Conservation (phyloP, 2,888 invertebrate genomes). For the Brachypterus glaber region DNA sequence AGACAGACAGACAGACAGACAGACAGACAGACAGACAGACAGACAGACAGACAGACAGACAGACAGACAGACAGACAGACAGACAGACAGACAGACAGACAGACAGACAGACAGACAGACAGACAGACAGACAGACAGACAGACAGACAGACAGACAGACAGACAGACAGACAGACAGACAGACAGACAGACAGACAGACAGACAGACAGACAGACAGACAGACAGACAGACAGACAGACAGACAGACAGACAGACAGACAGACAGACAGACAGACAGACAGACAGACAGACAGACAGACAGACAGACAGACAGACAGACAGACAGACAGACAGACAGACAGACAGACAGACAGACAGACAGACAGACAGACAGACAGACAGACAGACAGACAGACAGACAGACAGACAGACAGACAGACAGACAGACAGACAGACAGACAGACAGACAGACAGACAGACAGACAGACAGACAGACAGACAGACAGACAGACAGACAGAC, state of each 20-base stretch:
- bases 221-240: slow-evolving; percentile 4
- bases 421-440: slow-evolving; percentile 6
- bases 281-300: slow-evolving; percentile 6
- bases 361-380: slow-evolving; percentile 6
- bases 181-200: slow-evolving; percentile 2
- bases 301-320: slow-evolving; percentile 6
- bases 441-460: slow-evolving; percentile 6
- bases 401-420: slow-evolving; percentile 6
- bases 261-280: slow-evolving; percentile 6
- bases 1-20: slow-evolving; percentile 11
- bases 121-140: slow-evolving; percentile 2
- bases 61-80: slow-evolving; percentile 2
- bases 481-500: slow-evolving; percentile 6
- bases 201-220: slow-evolving; percentile 2
- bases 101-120: slow-evolving; percentile 2
- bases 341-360: slow-evolving; percentile 6
- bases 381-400: slow-evolving; percentile 6
- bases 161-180: slow-evolving; percentile 2
- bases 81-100: slow-evolving; percentile 2
- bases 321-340: slow-evolving; percentile 6
- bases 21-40: slow-evolving; percentile 2
- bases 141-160: slow-evolving; percentile 2
- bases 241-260: slow-evolving; percentile 6
- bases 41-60: slow-evolving; percentile 2
- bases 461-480: slow-evolving; percentile 6